Evolutionary conservation across 2,888 invertebrate species (phyloP).

Genomic region (Osmoderma eremita): DNA sequence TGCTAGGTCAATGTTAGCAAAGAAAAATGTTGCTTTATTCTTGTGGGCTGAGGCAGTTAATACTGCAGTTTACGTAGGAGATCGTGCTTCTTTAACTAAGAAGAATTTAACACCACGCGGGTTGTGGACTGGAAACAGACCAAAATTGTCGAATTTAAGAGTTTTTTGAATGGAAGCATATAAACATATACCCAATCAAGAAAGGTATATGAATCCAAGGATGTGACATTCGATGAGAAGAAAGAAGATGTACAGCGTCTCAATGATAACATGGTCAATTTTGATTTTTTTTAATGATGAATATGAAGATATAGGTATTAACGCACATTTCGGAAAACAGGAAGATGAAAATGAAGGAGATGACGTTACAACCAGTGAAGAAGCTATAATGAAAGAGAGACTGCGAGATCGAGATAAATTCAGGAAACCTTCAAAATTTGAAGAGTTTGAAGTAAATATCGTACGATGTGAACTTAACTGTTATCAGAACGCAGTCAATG

Average conservation of each 20-base stretch:
- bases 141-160: constrained; percentile 23
- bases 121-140: constrained; percentile 36
- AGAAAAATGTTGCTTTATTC: constrained; percentile 27
- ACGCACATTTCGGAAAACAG: background rate
- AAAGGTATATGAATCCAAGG: background rate
- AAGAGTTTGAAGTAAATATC: background rate
- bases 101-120: constrained; percentile 35
- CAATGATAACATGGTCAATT: background rate
- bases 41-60: constrained; percentile 9
- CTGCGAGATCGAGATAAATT: background rate
- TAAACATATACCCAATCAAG: constrained; percentile 36
- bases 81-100: constrained; percentile 15
- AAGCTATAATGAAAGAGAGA: background rate
- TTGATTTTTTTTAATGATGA: background rate
- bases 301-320: background rate
- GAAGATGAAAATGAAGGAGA: background rate
- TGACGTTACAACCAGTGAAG: background rate
- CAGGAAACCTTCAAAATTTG: background rate
- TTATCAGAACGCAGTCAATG: constrained; percentile 1
- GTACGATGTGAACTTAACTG: background rate
- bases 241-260: too few species aligned
- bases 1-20: constrained; percentile 20
- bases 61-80: constrained; percentile 13
- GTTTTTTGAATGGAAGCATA: constrained; percentile 32
- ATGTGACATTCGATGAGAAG: background rate